These are phyloP conservation scores for Rhombomys opimus DNA, from an alignment of 2,113 vertebrate genomes.

Conservation along the genomic window DNA sequence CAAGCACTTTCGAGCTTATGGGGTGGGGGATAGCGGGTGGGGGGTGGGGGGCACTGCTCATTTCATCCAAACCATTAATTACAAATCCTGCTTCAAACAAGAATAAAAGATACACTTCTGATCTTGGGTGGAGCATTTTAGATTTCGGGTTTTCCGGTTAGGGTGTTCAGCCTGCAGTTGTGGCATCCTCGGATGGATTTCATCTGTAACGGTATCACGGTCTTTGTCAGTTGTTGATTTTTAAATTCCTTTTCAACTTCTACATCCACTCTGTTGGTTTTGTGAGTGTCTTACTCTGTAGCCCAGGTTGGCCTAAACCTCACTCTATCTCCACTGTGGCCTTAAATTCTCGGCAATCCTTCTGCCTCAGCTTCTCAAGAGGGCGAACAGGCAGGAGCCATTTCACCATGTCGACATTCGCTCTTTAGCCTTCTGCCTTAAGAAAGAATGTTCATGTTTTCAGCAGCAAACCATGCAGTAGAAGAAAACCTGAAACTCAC, in stretches of 20 bases:
- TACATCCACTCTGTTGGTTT: background rate
- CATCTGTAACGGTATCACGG: background rate
- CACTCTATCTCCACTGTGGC: background rate
- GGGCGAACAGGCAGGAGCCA: background rate
- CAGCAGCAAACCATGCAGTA: background rate
- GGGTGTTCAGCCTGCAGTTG: background rate
- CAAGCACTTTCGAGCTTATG: background rate
- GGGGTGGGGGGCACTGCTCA: no score
- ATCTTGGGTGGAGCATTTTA: background rate
- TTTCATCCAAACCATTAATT: background rate
- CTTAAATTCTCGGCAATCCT: background rate
- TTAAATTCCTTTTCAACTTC: background rate
- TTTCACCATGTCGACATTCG: background rate
- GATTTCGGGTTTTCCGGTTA: background rate
- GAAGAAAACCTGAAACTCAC: background rate
- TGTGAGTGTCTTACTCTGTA: background rate
- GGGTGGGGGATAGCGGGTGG: no score
- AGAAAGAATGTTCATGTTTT: background rate
- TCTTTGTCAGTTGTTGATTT: background rate
- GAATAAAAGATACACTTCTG: background rate
- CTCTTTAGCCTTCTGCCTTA: background rate
- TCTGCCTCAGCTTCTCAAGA: no score
- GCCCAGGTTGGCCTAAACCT: background rate
- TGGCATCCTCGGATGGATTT: background rate
- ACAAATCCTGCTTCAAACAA: background rate